These are phyloP conservation scores for Myotis pilosus DNA, from an alignment of 2,797 vertebrate species.

Conservation along the genomic window DNA sequence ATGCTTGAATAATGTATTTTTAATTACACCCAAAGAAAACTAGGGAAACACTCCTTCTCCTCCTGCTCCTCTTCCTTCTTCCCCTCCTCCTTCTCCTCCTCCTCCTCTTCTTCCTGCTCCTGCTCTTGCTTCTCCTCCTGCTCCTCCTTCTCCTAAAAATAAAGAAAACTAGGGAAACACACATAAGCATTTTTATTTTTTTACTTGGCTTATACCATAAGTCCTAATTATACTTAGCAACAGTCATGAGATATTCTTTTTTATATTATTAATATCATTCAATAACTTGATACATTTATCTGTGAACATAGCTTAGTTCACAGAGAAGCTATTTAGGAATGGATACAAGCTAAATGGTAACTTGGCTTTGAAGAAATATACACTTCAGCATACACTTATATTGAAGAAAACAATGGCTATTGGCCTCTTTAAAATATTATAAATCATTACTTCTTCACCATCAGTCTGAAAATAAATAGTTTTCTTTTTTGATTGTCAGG, in stretches of 20 bases:
- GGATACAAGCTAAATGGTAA: slow-evolving; percentile 68
- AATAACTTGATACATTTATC: slow-evolving; percentile 51
- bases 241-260: neutral
- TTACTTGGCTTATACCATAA: neutral
- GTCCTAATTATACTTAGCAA: neutral
- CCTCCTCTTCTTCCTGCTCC: too few species aligned
- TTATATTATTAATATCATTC: neutral
- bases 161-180: neutral
- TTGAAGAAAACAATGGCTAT: slow-evolving; percentile 64
- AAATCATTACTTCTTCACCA: slow-evolving; percentile 70
- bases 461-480: neutral
- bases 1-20: slow-evolving; percentile 5
- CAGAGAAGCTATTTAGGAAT: slow-evolving; percentile 63
- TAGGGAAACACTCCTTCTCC: neutral
- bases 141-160: too few species aligned
- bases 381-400: slow-evolving; percentile 62
- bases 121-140: too few species aligned
- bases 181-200: neutral
- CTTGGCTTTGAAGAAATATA: slow-evolving; percentile 73
- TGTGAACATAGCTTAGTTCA: slow-evolving; percentile 54
- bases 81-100: too few species aligned
- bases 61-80: too few species aligned
- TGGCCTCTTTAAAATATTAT: slow-evolving; percentile 38
- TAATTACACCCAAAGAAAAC: slow-evolving; percentile 12
- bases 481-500: neutral